Conservation (phyloP, 2,797 vertebrate species). For the Xyrichtys novacula region DNA sequence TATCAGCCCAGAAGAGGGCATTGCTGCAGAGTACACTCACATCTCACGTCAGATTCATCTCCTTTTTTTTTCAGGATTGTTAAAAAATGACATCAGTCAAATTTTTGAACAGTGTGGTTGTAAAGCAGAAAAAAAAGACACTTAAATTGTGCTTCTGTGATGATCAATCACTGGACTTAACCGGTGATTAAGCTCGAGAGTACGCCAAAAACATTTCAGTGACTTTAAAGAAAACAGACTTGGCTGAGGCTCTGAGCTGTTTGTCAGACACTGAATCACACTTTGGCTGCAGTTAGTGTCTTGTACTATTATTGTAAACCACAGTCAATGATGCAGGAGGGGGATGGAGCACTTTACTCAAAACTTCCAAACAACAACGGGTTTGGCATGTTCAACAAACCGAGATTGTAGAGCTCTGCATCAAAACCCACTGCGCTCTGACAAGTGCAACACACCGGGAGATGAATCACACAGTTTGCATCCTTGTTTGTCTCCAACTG, state of each 20-base stretch:
- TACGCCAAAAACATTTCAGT: slow-evolving; percentile 60
- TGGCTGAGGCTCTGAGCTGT: slow-evolving; percentile 43
- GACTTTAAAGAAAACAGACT: slow-evolving; percentile 59
- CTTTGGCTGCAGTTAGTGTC: slow-evolving; percentile 58
- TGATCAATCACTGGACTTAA: slow-evolving; percentile 14
- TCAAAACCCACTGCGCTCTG: slow-evolving; percentile 29
- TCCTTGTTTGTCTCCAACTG: slow-evolving; percentile 22
- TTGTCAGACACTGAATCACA: slow-evolving; percentile 64
- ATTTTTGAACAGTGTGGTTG: background rate
- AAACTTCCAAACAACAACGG: slow-evolving; percentile 50
- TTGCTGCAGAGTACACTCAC: slow-evolving; percentile 6
- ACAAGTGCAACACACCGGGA: slow-evolving; percentile 42
- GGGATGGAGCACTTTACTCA: slow-evolving; percentile 28
- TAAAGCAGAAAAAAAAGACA: slow-evolving; percentile 9
- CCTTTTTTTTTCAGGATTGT: slow-evolving; percentile 7
- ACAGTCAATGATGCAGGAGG: slow-evolving; percentile 45
- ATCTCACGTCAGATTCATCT: background rate
- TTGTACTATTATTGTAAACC: slow-evolving; percentile 45
- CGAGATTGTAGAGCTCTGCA: slow-evolving; percentile 22
- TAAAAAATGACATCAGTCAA: background rate
- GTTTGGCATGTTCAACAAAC: slow-evolving; percentile 32
- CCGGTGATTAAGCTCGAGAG: slow-evolving; percentile 41
- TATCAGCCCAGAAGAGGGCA: slow-evolving; percentile 64
- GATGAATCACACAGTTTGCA: slow-evolving; percentile 32
- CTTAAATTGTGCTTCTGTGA: slow-evolving; percentile 21